Conservation (phyloP, 2,797 vertebrate species). For the Alauda arvensis region DNA sequence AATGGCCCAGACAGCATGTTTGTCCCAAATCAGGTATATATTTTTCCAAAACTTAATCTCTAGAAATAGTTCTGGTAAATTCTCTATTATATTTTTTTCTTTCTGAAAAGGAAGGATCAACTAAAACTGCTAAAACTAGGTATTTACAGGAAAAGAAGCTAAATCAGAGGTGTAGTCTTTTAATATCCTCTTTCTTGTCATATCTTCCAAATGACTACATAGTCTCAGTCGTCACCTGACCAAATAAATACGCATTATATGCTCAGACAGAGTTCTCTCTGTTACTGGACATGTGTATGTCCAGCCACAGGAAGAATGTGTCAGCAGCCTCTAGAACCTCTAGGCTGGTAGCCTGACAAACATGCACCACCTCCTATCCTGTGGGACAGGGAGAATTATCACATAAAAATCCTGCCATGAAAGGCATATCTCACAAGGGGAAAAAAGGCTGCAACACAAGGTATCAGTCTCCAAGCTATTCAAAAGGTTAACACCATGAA, state of each 20-base stretch:
- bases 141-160: neutral
- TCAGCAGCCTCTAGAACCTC: neutral
- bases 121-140: neutral
- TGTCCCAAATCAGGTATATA: neutral
- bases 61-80: neutral
- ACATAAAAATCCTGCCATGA: neutral
- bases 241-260: neutral
- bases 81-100: neutral
- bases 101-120: neutral
- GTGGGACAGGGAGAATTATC: neutral
- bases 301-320: neutral
- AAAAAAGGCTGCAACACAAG: neutral
- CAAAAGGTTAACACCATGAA: neutral
- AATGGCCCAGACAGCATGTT: neutral
- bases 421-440: neutral
- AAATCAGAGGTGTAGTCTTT: neutral
- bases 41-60: neutral
- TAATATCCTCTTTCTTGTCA: neutral
- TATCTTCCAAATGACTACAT: neutral
- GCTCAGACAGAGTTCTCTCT: neutral
- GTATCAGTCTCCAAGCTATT: neutral
- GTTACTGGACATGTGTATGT: neutral
- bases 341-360: neutral
- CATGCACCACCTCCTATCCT: neutral
- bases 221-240: neutral